phyloP scores from a whole-genome alignment of 1,140 invertebrate species.

The Eubasilissa regina region DNA sequence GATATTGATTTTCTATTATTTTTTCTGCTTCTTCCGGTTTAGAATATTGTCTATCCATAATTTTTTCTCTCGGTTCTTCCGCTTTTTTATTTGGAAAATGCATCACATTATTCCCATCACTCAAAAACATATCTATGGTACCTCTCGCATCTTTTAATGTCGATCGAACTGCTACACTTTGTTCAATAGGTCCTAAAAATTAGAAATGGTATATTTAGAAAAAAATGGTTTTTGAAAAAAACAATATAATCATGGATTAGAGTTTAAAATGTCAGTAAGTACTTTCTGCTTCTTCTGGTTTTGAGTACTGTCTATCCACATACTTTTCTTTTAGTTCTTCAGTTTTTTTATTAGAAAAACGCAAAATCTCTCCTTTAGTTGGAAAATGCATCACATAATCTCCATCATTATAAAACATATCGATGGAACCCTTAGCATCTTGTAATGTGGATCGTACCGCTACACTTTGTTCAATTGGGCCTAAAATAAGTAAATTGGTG shows the following conservation, averaged over 20 bases:
- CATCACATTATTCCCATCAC: conserved; percentile 68
- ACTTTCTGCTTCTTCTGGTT: conserved; percentile 52
- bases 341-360: conserved; percentile 35
- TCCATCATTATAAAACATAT: conserved; percentile 78
- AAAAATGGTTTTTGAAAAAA: not conserved
- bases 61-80: conserved; percentile 41
- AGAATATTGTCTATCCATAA: conserved; percentile 54
- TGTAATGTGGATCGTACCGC: conserved; percentile 81
- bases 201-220: not conserved
- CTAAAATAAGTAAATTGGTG: conserved; percentile 47
- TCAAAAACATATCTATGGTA: conserved; percentile 80
- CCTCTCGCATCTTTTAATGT: conserved; percentile 84
- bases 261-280: too few relatives aligned
- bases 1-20: conserved; percentile 63
- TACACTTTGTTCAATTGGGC: conserved; percentile 71
- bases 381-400: conserved; percentile 62
- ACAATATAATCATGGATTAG: too few relatives aligned
- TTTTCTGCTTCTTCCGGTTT: conserved; percentile 55
- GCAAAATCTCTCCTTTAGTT: too few relatives aligned
- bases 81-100: conserved; percentile 46
- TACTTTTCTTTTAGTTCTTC: conserved; percentile 41
- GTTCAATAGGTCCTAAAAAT: conserved; percentile 65
- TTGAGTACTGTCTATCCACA: conserved; percentile 55
- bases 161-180: conserved; percentile 77
- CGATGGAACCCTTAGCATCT: conserved; percentile 81